A percentile compares a stretch with the other conserved stretches of the same genome.
phyloP scores from a whole-genome alignment of 2,888 invertebrate species.

The Drosophila flavopinicola region DNA sequence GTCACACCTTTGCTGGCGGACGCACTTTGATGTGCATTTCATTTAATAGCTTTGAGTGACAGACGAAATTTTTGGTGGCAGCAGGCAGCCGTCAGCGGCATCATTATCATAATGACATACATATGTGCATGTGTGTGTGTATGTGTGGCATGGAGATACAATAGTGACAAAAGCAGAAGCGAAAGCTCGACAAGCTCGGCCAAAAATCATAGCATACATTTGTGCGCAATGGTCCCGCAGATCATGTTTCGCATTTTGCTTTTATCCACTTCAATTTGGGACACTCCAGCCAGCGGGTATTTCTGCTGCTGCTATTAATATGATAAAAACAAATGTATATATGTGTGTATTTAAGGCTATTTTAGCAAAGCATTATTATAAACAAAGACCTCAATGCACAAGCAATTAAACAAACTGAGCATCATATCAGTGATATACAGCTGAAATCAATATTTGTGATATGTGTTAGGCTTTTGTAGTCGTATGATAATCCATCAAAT shows the following conservation, averaged over 20 bases:
- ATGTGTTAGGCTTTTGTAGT: too few relatives aligned
- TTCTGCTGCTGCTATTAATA: too few relatives aligned
- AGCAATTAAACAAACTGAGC: too few relatives aligned
- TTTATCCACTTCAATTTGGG: constrained; percentile 1
- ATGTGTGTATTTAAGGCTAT: too few relatives aligned
- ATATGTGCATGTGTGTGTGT: neutral
- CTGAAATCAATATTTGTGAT: too few relatives aligned
- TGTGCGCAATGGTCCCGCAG: constrained; percentile 19
- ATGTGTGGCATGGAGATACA: neutral
- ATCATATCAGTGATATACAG: too few relatives aligned
- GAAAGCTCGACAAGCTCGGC: neutral
- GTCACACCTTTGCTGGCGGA: constrained; percentile 39
- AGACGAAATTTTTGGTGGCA: constrained; percentile 25
- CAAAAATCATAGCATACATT: constrained; percentile 44
- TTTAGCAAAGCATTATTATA: too few relatives aligned
- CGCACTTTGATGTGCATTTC: constrained; percentile 41
- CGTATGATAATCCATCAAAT: too few relatives aligned
- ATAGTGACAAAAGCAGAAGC: constrained; percentile 8
- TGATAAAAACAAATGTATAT: too few relatives aligned
- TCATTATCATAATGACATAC: constrained; percentile 58
- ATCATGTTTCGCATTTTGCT: neutral
- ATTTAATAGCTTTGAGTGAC: constrained; percentile 51
- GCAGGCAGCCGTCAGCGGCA: constrained; percentile 21
- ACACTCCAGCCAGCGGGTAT: too few relatives aligned
- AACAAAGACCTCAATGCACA: too few relatives aligned